A percentile compares a stretch with the other conserved stretches of the same genome.
Evolutionary conservation across 1,140 invertebrate species (phyloP).

Genomic region (Drosophila tropicalis): DNA sequence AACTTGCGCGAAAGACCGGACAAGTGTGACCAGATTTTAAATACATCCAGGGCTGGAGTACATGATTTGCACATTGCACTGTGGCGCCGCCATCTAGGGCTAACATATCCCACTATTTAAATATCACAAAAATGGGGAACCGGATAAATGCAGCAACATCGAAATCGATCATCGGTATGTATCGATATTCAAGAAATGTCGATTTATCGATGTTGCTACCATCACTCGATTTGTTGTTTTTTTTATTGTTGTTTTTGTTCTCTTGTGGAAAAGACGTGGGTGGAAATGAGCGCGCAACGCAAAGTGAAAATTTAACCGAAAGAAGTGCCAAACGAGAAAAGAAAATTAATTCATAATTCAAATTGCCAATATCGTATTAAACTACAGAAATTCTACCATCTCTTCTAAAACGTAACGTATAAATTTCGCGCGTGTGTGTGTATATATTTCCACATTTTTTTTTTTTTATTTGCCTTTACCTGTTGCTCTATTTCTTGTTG

Average conservation of each 20-base stretch:
- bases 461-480: conserved; percentile 18
- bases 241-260: no score
- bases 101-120: no score
- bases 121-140: no score
- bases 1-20: conserved; percentile 11
- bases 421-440: conserved; percentile 35
- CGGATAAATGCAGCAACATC: no score
- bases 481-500: conserved; percentile 36
- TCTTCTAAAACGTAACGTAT: conserved; percentile 27
- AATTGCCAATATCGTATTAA: conserved; percentile 41
- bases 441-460: conserved; percentile 12
- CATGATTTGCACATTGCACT: conserved; percentile 22
- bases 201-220: no score
- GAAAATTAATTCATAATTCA: conserved; percentile 4
- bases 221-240: no score
- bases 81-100: conserved; percentile 19
- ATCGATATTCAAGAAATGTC: no score
- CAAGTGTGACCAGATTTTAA: conserved; percentile 14
- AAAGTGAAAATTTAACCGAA: conserved; percentile 40
- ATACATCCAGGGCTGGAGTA: conserved; percentile 3
- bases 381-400: background rate
- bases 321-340: conserved; percentile 28
- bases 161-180: no score
- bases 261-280: conserved; percentile 45
- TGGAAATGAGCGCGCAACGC: conserved; percentile 50